Evolutionary conservation across 1,140 invertebrate genomes (phyloP).

Genomic region (Mylabris phalerata): DNA sequence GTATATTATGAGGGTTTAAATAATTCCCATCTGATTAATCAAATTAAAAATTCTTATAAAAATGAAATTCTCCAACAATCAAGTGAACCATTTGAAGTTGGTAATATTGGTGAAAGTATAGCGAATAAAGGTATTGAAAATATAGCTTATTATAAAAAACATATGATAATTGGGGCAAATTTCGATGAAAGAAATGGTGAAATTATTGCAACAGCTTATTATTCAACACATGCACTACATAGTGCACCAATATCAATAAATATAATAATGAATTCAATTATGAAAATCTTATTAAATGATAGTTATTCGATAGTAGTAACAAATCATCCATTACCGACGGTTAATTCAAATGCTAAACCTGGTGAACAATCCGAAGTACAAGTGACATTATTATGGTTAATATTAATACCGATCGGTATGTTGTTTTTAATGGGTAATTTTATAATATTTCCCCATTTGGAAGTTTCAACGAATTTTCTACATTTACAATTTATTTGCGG

Average conservation of each 20-base stretch:
- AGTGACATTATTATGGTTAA: slow-evolving; percentile 31
- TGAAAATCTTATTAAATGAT: slow-evolving; percentile 39
- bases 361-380: slow-evolving; percentile 25
- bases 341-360: neutral
- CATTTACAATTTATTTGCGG: slow-evolving; percentile 61
- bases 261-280: slow-evolving; percentile 50
- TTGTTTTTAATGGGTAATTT: slow-evolving; percentile 37
- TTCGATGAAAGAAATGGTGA: slow-evolving; percentile 36
- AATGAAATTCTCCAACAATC: slow-evolving; percentile 8
- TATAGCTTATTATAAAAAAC: slow-evolving; percentile 32
- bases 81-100: slow-evolving; percentile 1
- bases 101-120: slow-evolving; percentile 25
- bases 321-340: slow-evolving; percentile 53
- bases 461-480: slow-evolving; percentile 48
- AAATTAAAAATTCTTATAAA: slow-evolving; percentile 18
- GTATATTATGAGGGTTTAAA: slow-evolving; percentile 24
- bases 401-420: slow-evolving; percentile 34
- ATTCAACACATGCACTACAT: slow-evolving; percentile 53
- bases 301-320: slow-evolving; percentile 50
- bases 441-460: slow-evolving; percentile 48
- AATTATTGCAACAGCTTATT: slow-evolving; percentile 41
- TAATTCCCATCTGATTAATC: neutral
- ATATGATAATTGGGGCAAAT: slow-evolving; percentile 37
- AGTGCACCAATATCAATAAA: slow-evolving; percentile 54
- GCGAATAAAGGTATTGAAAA: slow-evolving; percentile 30